Evolutionary conservation across 2,888 invertebrate genomes (phyloP), one percentile per base, ranked within the genome.

Genomic region (Punctoribates punctum): DNA sequence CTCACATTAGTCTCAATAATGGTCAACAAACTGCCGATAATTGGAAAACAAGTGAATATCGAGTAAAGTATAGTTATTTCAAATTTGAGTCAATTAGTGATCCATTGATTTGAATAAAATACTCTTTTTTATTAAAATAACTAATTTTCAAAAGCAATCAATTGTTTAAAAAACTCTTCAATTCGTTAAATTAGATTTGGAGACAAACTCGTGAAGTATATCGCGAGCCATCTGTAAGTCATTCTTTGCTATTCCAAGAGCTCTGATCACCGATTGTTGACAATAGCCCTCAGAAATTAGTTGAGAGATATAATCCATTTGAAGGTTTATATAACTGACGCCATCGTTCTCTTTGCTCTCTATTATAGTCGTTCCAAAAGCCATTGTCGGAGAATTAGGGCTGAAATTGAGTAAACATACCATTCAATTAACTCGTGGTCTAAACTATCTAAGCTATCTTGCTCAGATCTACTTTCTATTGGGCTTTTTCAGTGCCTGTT

Each of bases 161-260:
- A 34, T 34, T 34, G 8, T 34, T n/a, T 34, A 34, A 34, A 34
- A 34, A 8, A 34, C 34, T 34, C 34, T 34, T 70, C 70, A 70
- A 23, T 70, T 70, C n/a, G 42, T 70, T 77, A 70, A n/a, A 70
- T 80, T 79, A 60, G 78, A 76, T 80, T 90, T 89, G 72, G 89
- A 88, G 72, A 92, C 94, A 84, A 95, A 95, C 83, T 94, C 93
- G 83, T 93, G 91, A 80, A 95, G 86, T 83, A 95, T 95, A 84
- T 96, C 94, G 85, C 95, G 91, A 70, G 96, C 96, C 95, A 96
- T 96, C 83, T 93, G 93, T 75, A 96, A 88, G 84, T 96, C 93
- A 85, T 96, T 96, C 77, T 94, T 88, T 0, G 95, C 93, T 81
- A 96, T 95, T 78, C 94, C 92, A 81, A 96, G 86, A 5, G 96